Percentiles rank a stretch among this genome's conserved stretches.
Evolutionary conservation across 2,797 vertebrate genomes (phyloP).

Genomic region (Poecilia gillii): DNA sequence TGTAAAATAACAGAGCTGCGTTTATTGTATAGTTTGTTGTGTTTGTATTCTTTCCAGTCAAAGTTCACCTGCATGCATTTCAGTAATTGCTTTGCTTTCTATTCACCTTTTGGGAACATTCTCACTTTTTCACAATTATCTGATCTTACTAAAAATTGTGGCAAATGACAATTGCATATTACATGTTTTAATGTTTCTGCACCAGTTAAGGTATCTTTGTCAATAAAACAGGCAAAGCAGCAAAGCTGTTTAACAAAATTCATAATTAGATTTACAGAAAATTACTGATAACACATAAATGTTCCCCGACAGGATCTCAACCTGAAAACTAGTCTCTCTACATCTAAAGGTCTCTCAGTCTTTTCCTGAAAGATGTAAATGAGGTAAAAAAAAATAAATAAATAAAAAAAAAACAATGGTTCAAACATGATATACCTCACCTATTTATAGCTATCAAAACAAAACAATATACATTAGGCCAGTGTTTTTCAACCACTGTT

Average conservation of each 20-base stretch:
- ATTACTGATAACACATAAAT: neutral
- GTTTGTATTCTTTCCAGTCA: conserved; percentile 1
- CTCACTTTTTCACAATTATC: neutral
- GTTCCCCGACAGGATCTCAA: neutral
- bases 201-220: neutral
- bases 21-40: neutral
- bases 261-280: neutral
- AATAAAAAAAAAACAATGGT: too few species aligned
- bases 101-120: conserved; percentile 8
- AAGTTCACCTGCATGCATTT: neutral
- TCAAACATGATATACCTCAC: neutral
- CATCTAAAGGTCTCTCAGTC: neutral
- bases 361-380: neutral
- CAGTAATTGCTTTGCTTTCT: neutral
- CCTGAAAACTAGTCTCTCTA: neutral
- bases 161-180: neutral
- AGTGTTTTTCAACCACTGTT: too few species aligned
- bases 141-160: neutral
- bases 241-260: neutral
- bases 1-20: neutral
- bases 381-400: too few species aligned
- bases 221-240: neutral
- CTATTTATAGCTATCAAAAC: neutral
- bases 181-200: neutral
- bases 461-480: neutral